Evolutionary conservation across 2,797 vertebrate genomes (phyloP), one percentile per base, ranked within the genome.

Genomic region (Chiroxiphia lanceolata): DNA sequence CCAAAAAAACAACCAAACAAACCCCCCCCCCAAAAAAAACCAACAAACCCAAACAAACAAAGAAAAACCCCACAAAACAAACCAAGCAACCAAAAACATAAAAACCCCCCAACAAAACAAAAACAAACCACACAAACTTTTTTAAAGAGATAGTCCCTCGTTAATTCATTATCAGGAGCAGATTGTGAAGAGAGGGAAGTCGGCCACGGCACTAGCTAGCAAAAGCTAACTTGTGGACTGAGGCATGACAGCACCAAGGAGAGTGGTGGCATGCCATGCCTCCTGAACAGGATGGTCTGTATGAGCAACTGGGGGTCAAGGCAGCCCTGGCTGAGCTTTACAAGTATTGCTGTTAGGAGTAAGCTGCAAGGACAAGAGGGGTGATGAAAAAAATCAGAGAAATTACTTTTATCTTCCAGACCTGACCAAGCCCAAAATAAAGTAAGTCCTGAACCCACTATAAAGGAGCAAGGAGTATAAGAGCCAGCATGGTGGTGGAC

Each of bases 251-350:
- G 69, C 38, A 38, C 18, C 25, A 31, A 65, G 64, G 33, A 33
- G 25, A 48, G 23, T 8, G 11, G 45, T 19, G 7, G 1, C 33
- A 5, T 27, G 26, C 21, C 4, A 0, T 50, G 13, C 33, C 33
- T 56, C 81, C 47, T 71, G 40, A 23, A 8, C 21, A 29, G 44
- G 15, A 14, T 27, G 10, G 15, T 36, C 40, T 26, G 42, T 38
- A 26, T 20, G 20, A 64, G 27, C 9, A 31, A 2, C 6, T 4
- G 4, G 60, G 75, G 13, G 21, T 15, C 6, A n/a, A 25, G 8
- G 38, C 57, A 74, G 10, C n/a, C 23, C 22, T 65, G 22, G 7
- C 13, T 61, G 13, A 9, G 31, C 9, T 48, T 57, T 65, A 27
- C 2, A 3, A n/a, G 14, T 14, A 10, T 38, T 76, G 40, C 21